Conservation (phyloP, 1,140 invertebrate genomes). For the Aphelinus atriplicis region DNA sequence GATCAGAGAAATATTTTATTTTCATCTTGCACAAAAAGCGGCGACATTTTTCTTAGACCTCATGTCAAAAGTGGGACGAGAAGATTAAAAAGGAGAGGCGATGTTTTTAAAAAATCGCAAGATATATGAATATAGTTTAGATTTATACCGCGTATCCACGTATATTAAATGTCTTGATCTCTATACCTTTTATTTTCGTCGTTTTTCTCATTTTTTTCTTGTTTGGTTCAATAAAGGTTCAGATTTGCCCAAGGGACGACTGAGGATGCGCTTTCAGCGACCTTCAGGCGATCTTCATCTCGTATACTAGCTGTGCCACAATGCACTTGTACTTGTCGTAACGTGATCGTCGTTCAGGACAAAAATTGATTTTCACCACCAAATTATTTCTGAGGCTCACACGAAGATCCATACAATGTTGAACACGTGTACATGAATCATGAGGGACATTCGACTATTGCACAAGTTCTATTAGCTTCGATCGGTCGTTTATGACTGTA, state of each 20-base stretch:
- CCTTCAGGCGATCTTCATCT: slow-evolving; percentile 55
- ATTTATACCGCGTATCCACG: slow-evolving; percentile 41
- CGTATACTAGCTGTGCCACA: slow-evolving; percentile 68
- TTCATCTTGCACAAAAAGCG: slow-evolving; percentile 37
- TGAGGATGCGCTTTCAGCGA: slow-evolving; percentile 51
- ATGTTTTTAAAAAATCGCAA: slow-evolving; percentile 37
- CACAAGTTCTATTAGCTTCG: neutral
- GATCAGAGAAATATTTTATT: slow-evolving; percentile 32
- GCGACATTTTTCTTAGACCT: slow-evolving; percentile 27
- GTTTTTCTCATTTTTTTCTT: slow-evolving; percentile 40
- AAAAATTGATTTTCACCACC: slow-evolving; percentile 45
- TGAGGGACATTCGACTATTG: neutral
- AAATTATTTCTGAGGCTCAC: neutral
- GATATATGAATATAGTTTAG: slow-evolving; percentile 35
- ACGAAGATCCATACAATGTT: neutral
- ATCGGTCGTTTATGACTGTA: neutral
- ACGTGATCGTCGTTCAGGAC: slow-evolving; percentile 53
- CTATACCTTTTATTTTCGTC: slow-evolving; percentile 45
- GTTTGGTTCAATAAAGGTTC: slow-evolving; percentile 61
- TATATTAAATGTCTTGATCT: slow-evolving; percentile 44
- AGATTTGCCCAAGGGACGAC: slow-evolving; percentile 58
- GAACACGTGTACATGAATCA: neutral
- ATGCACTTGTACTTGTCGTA: slow-evolving; percentile 67
- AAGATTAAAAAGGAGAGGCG: slow-evolving; percentile 36
- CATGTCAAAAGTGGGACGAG: slow-evolving; percentile 30